Base-by-base conservation (phyloP, 2,797 vertebrate genomes). In the Helostoma temminkii region DNA sequence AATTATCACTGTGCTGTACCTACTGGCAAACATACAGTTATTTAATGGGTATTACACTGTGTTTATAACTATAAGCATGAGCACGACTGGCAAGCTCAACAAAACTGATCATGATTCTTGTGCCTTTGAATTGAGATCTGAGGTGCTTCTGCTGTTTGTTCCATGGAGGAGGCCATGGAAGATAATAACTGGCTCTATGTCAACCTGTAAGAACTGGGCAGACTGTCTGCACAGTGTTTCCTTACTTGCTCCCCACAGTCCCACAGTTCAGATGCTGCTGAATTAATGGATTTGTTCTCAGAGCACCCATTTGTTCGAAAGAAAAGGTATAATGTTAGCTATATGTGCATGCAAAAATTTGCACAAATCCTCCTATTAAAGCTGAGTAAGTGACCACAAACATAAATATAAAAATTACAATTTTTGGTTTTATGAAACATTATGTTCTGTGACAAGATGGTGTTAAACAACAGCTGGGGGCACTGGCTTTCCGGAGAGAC, bases 51-150 rank as follows among this genome's bases (percentile, higher is more conserved):
- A 34, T 69, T 70, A 80, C 65, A 54, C 56, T 65, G 53, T 84
- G 80, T 91, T 81, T 76, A 66, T 71, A 80, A 74, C 65, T 50
- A 63, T 61, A 56, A 78, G 76, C 54, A 50, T 67, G 3, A 81
- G 63, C 66, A 68, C 74, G 73, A 79, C 63, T 78, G 70, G 71
- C 75, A 74, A 68, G 58, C 69, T 78, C 21, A 62, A 71, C 52
- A 69, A 71, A 78, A 60, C 66, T 41, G 61, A 61, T 60, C 37
- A 34, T 24, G 48, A 61, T 68, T 74, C 18, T 39, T 72, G 28
- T 30, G 28, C 6, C 28, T 30, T 30, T 30, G 28, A 30, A 30
- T 30, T 5, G 28, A 30, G 28, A 8, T 30, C 6, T 4, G 28
- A 30, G 28, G 28, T 30, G n/a, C n/a, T n/a, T n/a, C n/a, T n/a